Base-by-base conservation (phyloP, 2,888 invertebrate species). In the Allolobophora icterica region DNA sequence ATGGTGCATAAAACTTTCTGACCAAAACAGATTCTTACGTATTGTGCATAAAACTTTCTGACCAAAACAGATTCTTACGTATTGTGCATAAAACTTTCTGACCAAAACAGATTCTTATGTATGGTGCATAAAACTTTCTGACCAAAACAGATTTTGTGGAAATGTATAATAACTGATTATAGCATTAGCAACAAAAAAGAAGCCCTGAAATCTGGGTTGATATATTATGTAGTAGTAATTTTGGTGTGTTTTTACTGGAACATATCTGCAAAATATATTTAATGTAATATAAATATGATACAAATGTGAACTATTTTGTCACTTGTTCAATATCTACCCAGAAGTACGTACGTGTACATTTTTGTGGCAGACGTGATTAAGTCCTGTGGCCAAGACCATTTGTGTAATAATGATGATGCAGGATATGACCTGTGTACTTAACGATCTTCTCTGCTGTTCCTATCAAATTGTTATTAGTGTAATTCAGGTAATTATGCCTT, bases 371-470 rank as follows among this genome's bases (percentile, higher is more conserved):
- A n/a, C 71, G 30, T 71, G n/a, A 71, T 71, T 71, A 71, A n/a
- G 30, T 71, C 71, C n/a, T 3, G 8, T 71, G 30, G n/a, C 71
- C 71, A 71, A n/a, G 11, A 71, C n/a, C 8, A n/a, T n/a, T 71
- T 3, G 52, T 71, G 8, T 71, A 71, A 71, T n/a, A 17, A 71
- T 5, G 30, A 71, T 30, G 71, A 71, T 11, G n/a, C 71, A 71
- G 71, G 71, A 71, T 71, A 17, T 71, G 71, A 71, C 30, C 71
- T 71, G 71, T 71, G 71, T 71, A 71, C 71, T 71, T 71, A 71
- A 13, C n/a, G 17, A n/a, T n/a, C 71, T 71, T 1, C 71, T 71
- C 30, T 71, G n/a, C 71, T 71, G 6, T 71, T 71, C n/a, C n/a
- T 30, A 8, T n/a, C 71, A 71, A 71, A 30, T 71, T 71, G n/a